A percentile compares a stretch with the other conserved stretches of the same genome.
These are phyloP conservation scores for Danio kyathit DNA, from an alignment of 2,797 vertebrate species.

Conservation along the genomic window DNA sequence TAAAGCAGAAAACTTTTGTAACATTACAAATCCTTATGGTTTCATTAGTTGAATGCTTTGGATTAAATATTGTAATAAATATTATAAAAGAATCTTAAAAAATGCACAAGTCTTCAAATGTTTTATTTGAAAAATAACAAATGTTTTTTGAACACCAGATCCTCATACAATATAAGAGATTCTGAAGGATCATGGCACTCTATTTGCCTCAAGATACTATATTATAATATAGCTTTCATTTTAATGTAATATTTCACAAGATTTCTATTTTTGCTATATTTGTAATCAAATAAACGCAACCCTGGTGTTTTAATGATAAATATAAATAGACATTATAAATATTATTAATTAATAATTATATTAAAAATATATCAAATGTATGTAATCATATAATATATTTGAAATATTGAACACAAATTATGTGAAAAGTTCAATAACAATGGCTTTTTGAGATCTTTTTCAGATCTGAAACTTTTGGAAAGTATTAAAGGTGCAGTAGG, in stretches of 20 bases:
- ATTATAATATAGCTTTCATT: neutral
- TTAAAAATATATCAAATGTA: too few species aligned
- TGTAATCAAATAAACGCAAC: neutral
- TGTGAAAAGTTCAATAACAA: neutral
- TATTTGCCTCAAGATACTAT: neutral
- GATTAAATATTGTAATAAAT: neutral
- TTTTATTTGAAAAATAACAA: neutral
- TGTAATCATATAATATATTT: too few species aligned
- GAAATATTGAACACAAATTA: too few species aligned
- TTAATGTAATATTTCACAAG: neutral
- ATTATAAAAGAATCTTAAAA: neutral
- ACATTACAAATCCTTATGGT: too few species aligned
- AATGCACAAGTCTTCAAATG: neutral
- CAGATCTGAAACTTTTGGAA: neutral
- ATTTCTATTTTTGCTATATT: neutral
- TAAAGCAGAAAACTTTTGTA: too few species aligned
- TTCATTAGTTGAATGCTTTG: too few species aligned
- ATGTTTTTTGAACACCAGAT: neutral
- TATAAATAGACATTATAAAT: too few species aligned
- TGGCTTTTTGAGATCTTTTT: neutral
- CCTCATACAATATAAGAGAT: neutral
- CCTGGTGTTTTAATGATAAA: neutral
- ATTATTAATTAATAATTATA: neutral
- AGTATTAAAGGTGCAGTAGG: conserved; percentile 61
- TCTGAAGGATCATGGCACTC: neutral